These are phyloP conservation scores for Aurelia aurita complex sp. Pacific DNA, from an alignment of 30 jellyfish, hydroid and myxozoan genomes.

Conservation along the genomic window DNA sequence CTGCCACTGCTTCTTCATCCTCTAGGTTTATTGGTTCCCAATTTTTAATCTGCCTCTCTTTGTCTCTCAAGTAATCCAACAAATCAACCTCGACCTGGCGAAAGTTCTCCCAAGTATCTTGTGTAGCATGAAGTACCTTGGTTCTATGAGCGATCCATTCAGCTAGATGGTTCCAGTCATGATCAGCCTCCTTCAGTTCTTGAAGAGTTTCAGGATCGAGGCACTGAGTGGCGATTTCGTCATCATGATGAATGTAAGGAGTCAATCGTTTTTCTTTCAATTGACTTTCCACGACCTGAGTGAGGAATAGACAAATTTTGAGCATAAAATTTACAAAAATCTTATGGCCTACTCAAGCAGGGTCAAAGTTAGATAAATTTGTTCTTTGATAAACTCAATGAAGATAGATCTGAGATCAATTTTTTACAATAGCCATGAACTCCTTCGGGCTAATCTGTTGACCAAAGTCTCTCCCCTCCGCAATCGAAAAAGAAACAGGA, in stretches of 20 bases:
- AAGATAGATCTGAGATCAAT: no score
- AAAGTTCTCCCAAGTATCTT: slow-evolving; percentile 83
- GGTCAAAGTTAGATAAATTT: no score
- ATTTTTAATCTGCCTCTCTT: slow-evolving; percentile 60
- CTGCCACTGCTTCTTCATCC: slow-evolving; percentile 85
- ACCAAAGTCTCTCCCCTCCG: no score
- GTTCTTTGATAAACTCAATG: no score
- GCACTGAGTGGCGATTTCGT: slow-evolving; percentile 36
- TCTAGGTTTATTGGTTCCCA: slow-evolving; percentile 88
- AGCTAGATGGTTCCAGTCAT: slow-evolving; percentile 73
- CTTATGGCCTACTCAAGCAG: not conserved
- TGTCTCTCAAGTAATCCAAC: slow-evolving; percentile 81
- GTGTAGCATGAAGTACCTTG: slow-evolving; percentile 63
- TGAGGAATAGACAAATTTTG: not conserved
- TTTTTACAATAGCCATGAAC: no score
- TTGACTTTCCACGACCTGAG: slow-evolving; percentile 74
- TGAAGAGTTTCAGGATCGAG: slow-evolving; percentile 46
- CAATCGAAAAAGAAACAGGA: no score
- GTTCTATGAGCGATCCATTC: slow-evolving; percentile 80
- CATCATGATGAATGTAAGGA: slow-evolving; percentile 44
- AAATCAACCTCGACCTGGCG: slow-evolving; percentile 73
- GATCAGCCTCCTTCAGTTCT: slow-evolving; percentile 73
- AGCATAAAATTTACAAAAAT: not conserved
- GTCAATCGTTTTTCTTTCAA: slow-evolving; percentile 56
- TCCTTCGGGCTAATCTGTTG: no score